phyloP scores from a whole-genome alignment of 2,888 invertebrate species.

The Onthophagus sagittarius region DNA sequence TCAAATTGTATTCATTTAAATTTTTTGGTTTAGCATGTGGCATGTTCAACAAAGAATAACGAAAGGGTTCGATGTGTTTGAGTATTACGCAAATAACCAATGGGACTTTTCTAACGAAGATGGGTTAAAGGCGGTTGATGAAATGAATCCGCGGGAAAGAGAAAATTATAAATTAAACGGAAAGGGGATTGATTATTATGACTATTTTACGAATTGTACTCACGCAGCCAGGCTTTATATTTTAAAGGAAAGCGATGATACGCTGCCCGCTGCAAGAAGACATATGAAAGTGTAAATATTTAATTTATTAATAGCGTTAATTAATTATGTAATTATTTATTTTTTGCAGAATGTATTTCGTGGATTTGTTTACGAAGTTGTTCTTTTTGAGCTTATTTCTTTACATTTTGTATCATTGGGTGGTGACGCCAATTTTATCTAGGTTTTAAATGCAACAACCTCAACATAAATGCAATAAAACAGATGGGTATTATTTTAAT shows the following conservation, averaged over 20 bases:
- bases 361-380: slow-evolving; percentile 70
- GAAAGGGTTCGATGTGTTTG: slow-evolving; percentile 84
- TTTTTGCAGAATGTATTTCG: slow-evolving; percentile 79
- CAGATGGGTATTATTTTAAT: too few species aligned
- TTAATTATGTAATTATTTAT: too few species aligned
- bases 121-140: slow-evolving; percentile 54
- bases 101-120: slow-evolving; percentile 82
- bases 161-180: slow-evolving; percentile 67
- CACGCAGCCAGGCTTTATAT: slow-evolving; percentile 75
- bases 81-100: slow-evolving; percentile 88
- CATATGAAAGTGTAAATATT: slow-evolving; percentile 77
- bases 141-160: slow-evolving; percentile 64
- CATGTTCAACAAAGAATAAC: slow-evolving; percentile 77
- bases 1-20: slow-evolving; percentile 4
- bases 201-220: slow-evolving; percentile 81
- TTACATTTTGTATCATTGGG: slow-evolving; percentile 49
- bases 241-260: slow-evolving; percentile 77
- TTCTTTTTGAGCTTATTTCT: slow-evolving; percentile 63
- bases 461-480: too few species aligned
- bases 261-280: slow-evolving; percentile 72
- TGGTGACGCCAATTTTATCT: slow-evolving; percentile 12
- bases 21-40: slow-evolving; percentile 58
- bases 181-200: slow-evolving; percentile 67
- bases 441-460: too few species aligned
- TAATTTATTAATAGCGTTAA: too few species aligned